phyloP scores from a whole-genome alignment of 2,888 invertebrate species.

The Protophormia terraenovae region DNA sequence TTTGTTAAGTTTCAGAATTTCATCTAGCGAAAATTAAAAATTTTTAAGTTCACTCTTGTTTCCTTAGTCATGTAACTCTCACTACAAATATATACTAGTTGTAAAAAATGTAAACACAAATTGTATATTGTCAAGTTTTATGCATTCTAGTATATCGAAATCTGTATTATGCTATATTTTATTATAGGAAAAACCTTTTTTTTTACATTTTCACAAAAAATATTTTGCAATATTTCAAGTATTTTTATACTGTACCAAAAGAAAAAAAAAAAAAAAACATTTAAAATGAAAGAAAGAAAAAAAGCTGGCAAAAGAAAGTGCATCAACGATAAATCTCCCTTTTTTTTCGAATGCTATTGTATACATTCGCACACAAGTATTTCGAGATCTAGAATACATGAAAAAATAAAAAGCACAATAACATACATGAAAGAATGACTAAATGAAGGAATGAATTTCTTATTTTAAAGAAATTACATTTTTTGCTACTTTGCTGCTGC shows the following conservation, averaged over 20 bases:
- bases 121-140: conserved; percentile 30
- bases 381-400: neutral
- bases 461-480: conserved; percentile 21
- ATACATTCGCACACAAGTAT: neutral
- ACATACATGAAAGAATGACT: neutral
- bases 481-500: conserved; percentile 3
- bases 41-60: too few relatives aligned
- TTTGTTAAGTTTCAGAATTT: too few relatives aligned
- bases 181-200: conserved; percentile 35
- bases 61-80: neutral
- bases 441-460: conserved; percentile 9
- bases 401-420: neutral
- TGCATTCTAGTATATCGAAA: conserved; percentile 45
- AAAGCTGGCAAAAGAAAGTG: conserved; percentile 38
- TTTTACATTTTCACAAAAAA: neutral
- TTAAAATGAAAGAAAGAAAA: neutral
- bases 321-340: conserved; percentile 58
- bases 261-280: neutral
- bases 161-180: conserved; percentile 40
- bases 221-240: conserved; percentile 61
- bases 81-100: neutral
- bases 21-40: too few relatives aligned
- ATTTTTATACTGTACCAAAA: conserved; percentile 52
- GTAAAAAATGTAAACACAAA: neutral
- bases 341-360: conserved; percentile 25